phyloP scores from a whole-genome alignment of 2,797 vertebrate genomes.

The Channallabes apus region DNA sequence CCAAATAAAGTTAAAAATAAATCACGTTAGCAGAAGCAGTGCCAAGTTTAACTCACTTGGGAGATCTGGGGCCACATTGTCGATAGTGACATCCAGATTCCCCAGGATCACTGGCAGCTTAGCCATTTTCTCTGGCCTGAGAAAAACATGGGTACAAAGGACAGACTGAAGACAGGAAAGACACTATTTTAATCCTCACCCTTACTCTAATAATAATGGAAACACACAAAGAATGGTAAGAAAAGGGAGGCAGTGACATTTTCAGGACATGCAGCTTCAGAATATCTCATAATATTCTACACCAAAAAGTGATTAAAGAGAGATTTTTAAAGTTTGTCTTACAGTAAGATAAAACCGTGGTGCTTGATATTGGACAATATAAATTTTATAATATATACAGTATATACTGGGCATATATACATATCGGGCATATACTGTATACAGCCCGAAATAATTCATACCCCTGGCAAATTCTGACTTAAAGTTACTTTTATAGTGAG shows the following conservation, averaged over 20 bases:
- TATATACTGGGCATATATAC: no score
- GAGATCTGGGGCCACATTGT: constrained; percentile 87
- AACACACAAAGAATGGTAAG: neutral
- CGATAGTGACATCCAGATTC: constrained; percentile 92
- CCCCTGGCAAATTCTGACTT: no score
- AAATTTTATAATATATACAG: no score
- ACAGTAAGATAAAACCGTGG: no score
- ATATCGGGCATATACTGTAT: no score
- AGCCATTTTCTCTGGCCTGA: constrained; percentile 95
- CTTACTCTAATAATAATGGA: neutral
- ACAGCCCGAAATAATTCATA: no score
- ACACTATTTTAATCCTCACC: constrained; percentile 7
- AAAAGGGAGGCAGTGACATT: neutral
- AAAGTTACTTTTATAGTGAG: no score
- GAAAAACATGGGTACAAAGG: constrained; percentile 39
- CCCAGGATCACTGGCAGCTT: constrained; percentile 96
- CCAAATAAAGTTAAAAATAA: neutral
- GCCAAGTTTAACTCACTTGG: constrained; percentile 78
- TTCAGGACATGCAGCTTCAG: neutral
- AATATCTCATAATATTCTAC: neutral
- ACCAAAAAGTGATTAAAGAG: neutral
- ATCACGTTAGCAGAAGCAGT: neutral
- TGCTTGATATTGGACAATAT: no score
- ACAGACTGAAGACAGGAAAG: constrained; percentile 12
- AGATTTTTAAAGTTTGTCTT: no score